Evolutionary conservation across 37 sponge, comb jelly and placozoan genomes (phyloP).

Genomic region (Hormiphora californensis): DNA sequence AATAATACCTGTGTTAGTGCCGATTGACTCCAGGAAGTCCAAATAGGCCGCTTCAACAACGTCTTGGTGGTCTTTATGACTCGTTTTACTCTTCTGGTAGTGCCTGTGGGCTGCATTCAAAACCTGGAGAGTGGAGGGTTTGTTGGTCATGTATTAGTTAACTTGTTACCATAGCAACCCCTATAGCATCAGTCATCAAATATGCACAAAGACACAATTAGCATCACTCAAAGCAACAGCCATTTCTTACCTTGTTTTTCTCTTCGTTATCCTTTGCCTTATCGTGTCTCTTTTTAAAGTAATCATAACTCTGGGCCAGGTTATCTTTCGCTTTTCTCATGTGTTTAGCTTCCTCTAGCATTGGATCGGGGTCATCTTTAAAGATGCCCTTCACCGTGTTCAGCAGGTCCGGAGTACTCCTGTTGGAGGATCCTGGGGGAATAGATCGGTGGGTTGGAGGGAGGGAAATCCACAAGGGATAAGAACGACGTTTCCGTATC

Average conservation of each 20-base stretch:
- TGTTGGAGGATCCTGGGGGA: background rate
- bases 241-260: background rate
- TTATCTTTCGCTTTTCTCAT: background rate
- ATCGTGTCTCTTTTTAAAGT: background rate
- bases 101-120: conserved; percentile 15
- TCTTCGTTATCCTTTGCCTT: background rate
- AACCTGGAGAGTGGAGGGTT: no score
- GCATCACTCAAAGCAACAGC: no score
- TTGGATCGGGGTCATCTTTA: background rate
- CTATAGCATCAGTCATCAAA: no score
- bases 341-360: background rate
- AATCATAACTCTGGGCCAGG: background rate
- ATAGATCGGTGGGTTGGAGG: no score
- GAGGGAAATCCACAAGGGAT: no score
- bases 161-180: no score
- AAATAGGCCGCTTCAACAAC: background rate
- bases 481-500: no score
- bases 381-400: background rate
- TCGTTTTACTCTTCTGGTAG: conserved; percentile 21
- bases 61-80: background rate
- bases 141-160: no score
- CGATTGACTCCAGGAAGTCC: background rate
- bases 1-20: no score
- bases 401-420: background rate
- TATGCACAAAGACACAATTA: no score